A percentile compares a stretch with the other conserved stretches of the same genome.
Evolutionary conservation across 2,797 vertebrate genomes (phyloP).

Genomic region (Orientallactaga sibirica): DNA sequence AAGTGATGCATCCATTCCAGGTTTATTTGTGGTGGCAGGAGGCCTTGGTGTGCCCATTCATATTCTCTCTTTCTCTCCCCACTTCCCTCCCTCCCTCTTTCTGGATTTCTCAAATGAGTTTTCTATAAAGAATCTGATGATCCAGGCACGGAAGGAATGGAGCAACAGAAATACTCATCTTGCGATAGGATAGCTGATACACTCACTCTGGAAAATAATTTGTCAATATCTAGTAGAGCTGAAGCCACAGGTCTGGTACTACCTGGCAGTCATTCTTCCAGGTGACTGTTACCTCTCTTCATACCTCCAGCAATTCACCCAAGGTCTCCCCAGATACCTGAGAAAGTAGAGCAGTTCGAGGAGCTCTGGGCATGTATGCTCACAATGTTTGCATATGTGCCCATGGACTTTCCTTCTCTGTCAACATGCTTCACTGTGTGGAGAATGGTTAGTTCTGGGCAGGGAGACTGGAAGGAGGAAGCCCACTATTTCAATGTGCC

Average conservation of each 20-base stretch:
- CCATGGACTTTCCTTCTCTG: background rate
- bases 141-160: background rate
- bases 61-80: no score
- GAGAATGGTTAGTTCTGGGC: background rate
- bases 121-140: background rate
- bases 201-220: background rate
- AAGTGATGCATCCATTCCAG: no score
- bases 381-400: background rate
- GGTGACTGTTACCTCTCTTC: background rate
- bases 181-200: background rate
- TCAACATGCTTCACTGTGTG: background rate
- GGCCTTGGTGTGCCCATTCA: no score
- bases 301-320: background rate
- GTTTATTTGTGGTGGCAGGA: no score
- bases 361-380: background rate
- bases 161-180: background rate
- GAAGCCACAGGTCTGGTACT: background rate
- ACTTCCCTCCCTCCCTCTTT: no score
- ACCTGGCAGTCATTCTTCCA: background rate
- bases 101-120: no score
- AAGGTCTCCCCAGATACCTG: background rate
- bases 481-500: background rate
- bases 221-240: background rate
- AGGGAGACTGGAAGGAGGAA: background rate
- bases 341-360: conserved; percentile 37